Base-by-base conservation (phyloP, 2,797 vertebrate genomes). In the Enteromius mattozi region DNA sequence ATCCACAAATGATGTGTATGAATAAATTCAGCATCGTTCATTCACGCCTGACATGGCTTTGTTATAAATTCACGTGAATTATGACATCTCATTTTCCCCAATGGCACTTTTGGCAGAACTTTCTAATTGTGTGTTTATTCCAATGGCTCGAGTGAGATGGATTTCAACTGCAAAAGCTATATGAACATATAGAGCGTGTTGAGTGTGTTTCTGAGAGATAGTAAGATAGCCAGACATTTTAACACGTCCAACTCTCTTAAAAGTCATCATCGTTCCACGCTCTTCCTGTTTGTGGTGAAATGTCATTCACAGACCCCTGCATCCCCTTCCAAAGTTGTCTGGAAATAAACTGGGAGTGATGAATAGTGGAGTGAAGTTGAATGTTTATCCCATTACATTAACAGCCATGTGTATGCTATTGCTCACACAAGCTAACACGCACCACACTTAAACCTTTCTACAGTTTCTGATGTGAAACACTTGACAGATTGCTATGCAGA, bases 111-210 rank as follows among this genome's bases (percentile, higher is more conserved):
- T 84, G 85, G 81, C 84, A 79, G 69, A 54, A 59, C 70, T 33
- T 49, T 75, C 19, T 83, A 77, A 89, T 93, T 91, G 87, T 90
- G 92, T 92, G 93, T 89, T 91, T 90, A 91, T 91, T n/a, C 63
- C 90, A 88, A 91, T 70, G 89, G 91, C 90, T 92, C 91, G 91
- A 92, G 92, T 89, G 88, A 91, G 88, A 89, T 42, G 40, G 63
- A 81, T 74, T 80, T 30, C 40, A 90, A 94, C 92, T 92, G 92
- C 89, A 33, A 33, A 65, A 72, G 84, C 79, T 65, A 91, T 89
- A 91, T 93, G 83, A 75, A 78, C 79, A 71, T 59, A 35, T 51
- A 42, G 49, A 87, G 75, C 17, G 56, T 40, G 24, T 78, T 40
- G 71, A 33, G 66, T 83, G 12, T n/a, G 8, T 35, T 78, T 40